A percentile compares a stretch with the other conserved stretches of the same genome.
Conservation (phyloP, 23 tunicate species). For the Clavelina lepadiformis region DNA sequence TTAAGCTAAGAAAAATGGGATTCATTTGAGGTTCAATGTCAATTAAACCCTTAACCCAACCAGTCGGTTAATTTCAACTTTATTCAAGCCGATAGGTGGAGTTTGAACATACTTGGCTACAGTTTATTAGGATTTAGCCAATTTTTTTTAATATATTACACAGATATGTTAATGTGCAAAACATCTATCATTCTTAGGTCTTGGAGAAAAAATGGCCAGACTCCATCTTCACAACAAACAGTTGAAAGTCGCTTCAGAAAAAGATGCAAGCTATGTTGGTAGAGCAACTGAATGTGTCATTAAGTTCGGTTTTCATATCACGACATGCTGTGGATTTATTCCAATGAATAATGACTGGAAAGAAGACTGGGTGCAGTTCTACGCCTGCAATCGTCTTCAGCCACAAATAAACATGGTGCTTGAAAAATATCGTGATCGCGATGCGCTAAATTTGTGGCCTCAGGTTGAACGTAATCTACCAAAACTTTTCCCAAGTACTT, state of each 20-base stretch:
- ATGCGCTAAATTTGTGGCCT: constrained; percentile 49
- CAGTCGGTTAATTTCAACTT: too few species aligned
- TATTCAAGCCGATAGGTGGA: too few species aligned
- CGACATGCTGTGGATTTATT: constrained; percentile 79
- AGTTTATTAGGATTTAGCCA: too few species aligned
- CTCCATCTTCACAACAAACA: constrained; percentile 51
- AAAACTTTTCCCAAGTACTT: constrained; percentile 31
- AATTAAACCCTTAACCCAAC: too few species aligned
- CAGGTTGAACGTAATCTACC: constrained; percentile 42
- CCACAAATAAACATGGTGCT: constrained; percentile 43
- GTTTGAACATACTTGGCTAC: too few species aligned
- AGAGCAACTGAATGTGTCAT: constrained; percentile 17
- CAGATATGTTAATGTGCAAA: too few species aligned
- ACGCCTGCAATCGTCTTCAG: constrained; percentile 32
- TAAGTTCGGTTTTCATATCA: constrained; percentile 51
- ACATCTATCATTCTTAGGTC: too few species aligned
- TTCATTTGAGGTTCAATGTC: too few species aligned
- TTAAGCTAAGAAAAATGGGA: too few species aligned
- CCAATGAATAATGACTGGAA: constrained; percentile 65
- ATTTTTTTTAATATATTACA: too few species aligned
- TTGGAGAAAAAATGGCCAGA: constrained; percentile 57
- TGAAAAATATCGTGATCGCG: constrained; percentile 24
- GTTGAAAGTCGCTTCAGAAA: constrained; percentile 1
- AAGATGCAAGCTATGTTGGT: constrained; percentile 42
- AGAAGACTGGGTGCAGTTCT: constrained; percentile 57